A percentile compares a stretch with the other conserved stretches of the same genome.
Evolutionary conservation across 2,888 invertebrate species (phyloP).

Genomic region (Leptogaster cylindrica): DNA sequence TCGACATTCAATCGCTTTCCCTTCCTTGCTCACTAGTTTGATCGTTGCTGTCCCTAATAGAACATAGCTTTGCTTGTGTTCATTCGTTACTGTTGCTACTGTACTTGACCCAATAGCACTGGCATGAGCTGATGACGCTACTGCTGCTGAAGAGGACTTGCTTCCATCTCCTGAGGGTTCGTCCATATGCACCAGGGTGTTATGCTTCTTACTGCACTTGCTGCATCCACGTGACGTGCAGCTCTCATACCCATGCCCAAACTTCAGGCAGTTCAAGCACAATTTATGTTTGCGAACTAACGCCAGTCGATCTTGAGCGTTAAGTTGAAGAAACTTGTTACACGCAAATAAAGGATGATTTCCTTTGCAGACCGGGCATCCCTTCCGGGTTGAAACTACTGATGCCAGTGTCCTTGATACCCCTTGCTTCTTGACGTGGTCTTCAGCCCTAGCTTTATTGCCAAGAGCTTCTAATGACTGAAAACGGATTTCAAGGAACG

Average conservation of each 20-base stretch:
- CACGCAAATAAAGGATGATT: conserved; percentile 24
- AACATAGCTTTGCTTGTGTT: conserved; percentile 1
- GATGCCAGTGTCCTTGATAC: too few relatives aligned
- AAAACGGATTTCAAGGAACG: conserved; percentile 15
- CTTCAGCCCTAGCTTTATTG: too few relatives aligned
- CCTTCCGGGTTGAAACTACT: too few relatives aligned
- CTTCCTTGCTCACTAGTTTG: conserved; percentile 7
- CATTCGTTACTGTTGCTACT: neutral
- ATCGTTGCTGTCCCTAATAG: neutral
- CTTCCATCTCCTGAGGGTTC: neutral
- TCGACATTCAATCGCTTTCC: neutral
- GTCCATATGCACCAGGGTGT: neutral
- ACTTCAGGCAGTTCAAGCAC: neutral
- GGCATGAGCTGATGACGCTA: neutral
- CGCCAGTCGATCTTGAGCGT: neutral
- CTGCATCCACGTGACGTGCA: conserved; percentile 25
- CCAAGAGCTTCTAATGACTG: conserved; percentile 23
- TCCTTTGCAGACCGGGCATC: neutral
- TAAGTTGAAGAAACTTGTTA: conserved; percentile 18
- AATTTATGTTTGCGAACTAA: neutral
- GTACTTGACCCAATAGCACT: too few relatives aligned
- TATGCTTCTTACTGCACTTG: conserved; percentile 5
- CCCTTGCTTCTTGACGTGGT: too few relatives aligned
- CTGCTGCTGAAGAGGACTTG: neutral
- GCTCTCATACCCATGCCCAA: neutral